A percentile compares a stretch with the other conserved stretches of the same genome.
Conservation (phyloP, 2,797 vertebrate species). For the Gymnoscopelus braueri region DNA sequence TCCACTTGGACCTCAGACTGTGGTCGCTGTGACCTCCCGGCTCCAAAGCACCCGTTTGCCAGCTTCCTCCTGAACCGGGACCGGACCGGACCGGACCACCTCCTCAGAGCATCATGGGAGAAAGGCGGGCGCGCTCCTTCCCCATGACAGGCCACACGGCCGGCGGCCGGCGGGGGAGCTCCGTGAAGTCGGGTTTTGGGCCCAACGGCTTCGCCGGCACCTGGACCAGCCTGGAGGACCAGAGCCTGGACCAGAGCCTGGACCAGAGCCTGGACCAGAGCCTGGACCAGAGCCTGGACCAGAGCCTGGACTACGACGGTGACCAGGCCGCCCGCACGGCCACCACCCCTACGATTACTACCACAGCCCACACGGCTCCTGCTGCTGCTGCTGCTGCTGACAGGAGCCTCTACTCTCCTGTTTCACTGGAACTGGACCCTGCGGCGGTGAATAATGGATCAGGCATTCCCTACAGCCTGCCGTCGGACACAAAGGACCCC, state of each 20-base stretch:
- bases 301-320: slow-evolving; percentile 42
- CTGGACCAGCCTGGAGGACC: slow-evolving; percentile 38
- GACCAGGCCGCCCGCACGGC: slow-evolving; percentile 42
- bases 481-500: slow-evolving; percentile 71
- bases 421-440: slow-evolving; percentile 82
- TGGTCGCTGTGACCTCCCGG: slow-evolving; percentile 23
- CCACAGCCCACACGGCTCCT: no score
- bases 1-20: slow-evolving; percentile 21
- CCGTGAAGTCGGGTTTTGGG: slow-evolving; percentile 52
- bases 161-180: slow-evolving; percentile 59
- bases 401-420: slow-evolving; percentile 79
- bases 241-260: not conserved
- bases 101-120: slow-evolving; percentile 62
- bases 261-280: slow-evolving; percentile 33
- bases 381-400: slow-evolving; percentile 38
- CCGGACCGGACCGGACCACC: slow-evolving; percentile 2
- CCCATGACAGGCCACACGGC: slow-evolving; percentile 69
- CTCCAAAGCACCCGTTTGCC: slow-evolving; percentile 6
- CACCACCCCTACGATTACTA: slow-evolving; percentile 32
- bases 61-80: not conserved
- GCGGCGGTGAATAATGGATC: slow-evolving; percentile 81
- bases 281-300: slow-evolving; percentile 57
- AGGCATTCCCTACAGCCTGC: slow-evolving; percentile 60
- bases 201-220: slow-evolving; percentile 73
- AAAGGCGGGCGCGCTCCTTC: slow-evolving; percentile 67